phyloP scores from a whole-genome alignment of 2,797 vertebrate genomes.

The Chelonia mydas region DNA sequence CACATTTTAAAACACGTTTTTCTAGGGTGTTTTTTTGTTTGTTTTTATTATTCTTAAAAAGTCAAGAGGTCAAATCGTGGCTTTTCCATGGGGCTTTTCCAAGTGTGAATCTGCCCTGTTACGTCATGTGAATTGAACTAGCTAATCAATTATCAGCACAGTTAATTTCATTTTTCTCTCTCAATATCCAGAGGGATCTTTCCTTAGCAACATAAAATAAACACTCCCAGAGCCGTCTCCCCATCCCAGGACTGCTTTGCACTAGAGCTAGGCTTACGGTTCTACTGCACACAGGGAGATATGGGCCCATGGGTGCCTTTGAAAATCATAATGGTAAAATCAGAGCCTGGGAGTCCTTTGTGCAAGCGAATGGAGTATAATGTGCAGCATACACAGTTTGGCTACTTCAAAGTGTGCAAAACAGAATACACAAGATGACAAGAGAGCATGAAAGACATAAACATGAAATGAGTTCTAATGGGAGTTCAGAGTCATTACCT shows the following conservation, averaged over 20 bases:
- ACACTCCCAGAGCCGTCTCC: background rate
- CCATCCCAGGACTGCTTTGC: too few species aligned
- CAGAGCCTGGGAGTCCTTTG: accelerated
- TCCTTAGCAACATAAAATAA: background rate
- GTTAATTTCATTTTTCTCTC: background rate
- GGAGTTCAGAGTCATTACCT: constrained; percentile 36
- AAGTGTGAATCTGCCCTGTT: background rate
- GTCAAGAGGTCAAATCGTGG: background rate
- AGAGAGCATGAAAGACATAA: constrained; percentile 24
- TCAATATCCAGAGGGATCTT: background rate
- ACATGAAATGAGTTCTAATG: background rate
- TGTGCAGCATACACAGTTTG: accelerated
- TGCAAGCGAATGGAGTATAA: accelerated
- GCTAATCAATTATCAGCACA: background rate
- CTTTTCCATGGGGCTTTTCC: background rate
- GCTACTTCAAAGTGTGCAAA: constrained; percentile 66
- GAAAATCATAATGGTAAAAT: accelerated
- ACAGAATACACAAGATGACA: constrained; percentile 7
- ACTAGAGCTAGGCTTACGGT: too few species aligned
- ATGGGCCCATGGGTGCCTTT: background rate
- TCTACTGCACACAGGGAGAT: too few species aligned
- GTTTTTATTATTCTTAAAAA: background rate
- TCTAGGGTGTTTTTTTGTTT: background rate
- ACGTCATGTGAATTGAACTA: background rate
- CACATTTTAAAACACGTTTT: background rate